Conservation (phyloP, 2,888 invertebrate genomes). For the Nemurella pictetii region DNA sequence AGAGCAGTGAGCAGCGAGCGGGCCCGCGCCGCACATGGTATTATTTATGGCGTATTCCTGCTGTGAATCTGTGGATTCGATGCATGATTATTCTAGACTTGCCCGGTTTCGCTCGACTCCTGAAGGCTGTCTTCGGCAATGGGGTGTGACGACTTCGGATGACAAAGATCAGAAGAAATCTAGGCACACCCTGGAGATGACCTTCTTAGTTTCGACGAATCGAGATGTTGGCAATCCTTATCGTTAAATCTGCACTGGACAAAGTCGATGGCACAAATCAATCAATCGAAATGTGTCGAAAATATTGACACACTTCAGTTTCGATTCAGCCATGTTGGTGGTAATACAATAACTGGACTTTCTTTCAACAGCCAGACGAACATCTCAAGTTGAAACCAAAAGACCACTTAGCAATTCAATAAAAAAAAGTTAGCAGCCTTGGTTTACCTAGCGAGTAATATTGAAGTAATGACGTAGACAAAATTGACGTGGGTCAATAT, state of each 20-base stretch:
- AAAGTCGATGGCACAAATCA: not conserved
- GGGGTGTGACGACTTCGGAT: conserved; percentile 4
- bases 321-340: not conserved
- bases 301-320: not conserved
- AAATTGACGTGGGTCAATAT: not conserved
- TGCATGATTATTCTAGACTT: not conserved
- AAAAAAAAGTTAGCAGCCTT: not conserved
- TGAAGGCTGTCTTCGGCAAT: not conserved
- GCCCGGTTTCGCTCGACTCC: not conserved
- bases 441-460: not conserved
- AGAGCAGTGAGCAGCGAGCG: too few species aligned
- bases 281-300: not conserved
- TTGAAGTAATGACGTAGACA: not conserved
- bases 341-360: not conserved
- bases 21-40: too few species aligned
- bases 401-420: not conserved
- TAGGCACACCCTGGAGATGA: conserved; percentile 21
- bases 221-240: not conserved
- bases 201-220: not conserved
- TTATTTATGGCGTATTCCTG: not conserved
- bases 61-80: not conserved
- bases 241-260: not conserved
- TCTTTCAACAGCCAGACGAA: not conserved
- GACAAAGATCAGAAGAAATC: not conserved
- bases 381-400: not conserved